These are phyloP conservation scores for Malurus leucopterus DNA, from an alignment of 2,797 vertebrate genomes.

Conservation along the genomic window DNA sequence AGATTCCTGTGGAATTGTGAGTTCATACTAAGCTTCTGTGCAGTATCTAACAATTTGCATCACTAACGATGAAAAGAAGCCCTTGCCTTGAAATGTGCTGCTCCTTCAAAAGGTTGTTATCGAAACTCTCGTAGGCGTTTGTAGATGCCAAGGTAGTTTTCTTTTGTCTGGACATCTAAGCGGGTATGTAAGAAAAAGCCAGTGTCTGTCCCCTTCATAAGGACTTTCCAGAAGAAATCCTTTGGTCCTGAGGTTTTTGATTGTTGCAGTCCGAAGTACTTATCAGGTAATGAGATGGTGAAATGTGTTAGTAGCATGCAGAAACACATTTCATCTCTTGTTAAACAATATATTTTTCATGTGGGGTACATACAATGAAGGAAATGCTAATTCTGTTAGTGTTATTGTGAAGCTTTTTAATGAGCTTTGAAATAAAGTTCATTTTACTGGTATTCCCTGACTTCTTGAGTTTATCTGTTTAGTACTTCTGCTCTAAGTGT, in stretches of 20 bases:
- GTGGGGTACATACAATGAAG: conserved; percentile 61
- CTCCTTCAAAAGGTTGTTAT: conserved; percentile 61
- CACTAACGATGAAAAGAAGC: conserved; percentile 64
- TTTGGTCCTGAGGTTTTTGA: conserved; percentile 45
- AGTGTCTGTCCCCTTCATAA: conserved; percentile 44
- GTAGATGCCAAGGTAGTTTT: conserved; percentile 77
- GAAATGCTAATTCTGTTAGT: conserved; percentile 64
- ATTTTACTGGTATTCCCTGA: conserved; percentile 61
- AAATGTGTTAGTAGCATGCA: conserved; percentile 73
- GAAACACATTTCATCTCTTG: conserved; percentile 62
- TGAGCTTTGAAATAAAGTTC: conserved; percentile 82
- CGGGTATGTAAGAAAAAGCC: conserved; percentile 55
- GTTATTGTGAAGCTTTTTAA: conserved; percentile 70
- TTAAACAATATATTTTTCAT: conserved; percentile 62
- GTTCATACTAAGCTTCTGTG: conserved; percentile 74
- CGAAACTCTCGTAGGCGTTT: conserved; percentile 56
- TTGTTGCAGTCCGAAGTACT: conserved; percentile 57
- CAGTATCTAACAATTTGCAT: conserved; percentile 66
- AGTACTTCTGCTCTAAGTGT: not conserved
- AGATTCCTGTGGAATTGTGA: conserved; percentile 85
- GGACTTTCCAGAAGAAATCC: conserved; percentile 54
- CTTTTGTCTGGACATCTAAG: conserved; percentile 64
- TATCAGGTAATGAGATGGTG: conserved; percentile 53
- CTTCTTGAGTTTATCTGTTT: not conserved
- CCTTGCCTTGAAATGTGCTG: conserved; percentile 58